phyloP scores from a whole-genome alignment of 2,797 vertebrate species.

The Pseudocheirus occidentalis region DNA sequence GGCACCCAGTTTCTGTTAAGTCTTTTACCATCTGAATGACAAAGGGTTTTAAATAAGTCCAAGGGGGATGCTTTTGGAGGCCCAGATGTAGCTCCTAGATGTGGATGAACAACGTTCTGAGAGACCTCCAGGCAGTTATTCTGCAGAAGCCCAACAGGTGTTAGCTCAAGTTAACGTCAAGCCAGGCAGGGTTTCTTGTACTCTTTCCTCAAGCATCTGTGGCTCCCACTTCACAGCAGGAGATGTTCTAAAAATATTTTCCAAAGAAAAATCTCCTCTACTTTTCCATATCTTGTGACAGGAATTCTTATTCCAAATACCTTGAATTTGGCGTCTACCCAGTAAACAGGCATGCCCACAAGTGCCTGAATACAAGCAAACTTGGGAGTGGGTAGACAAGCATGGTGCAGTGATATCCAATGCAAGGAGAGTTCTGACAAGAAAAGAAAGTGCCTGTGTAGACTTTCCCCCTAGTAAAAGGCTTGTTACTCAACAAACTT shows the following conservation, averaged over 20 bases:
- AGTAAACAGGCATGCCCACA: not conserved
- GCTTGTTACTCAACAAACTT: not conserved
- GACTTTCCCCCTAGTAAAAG: not conserved
- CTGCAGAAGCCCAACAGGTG: not conserved
- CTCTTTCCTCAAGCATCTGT: not conserved
- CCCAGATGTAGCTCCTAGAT: not conserved
- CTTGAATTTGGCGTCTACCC: not conserved
- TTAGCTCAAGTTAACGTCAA: not conserved
- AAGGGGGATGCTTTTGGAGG: not conserved
- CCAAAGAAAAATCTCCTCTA: not conserved
- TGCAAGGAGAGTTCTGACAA: not conserved
- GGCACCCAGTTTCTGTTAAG: slow-evolving; percentile 54
- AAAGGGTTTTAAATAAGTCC: slow-evolving; percentile 24
- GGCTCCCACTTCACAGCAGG: slow-evolving; percentile 23
- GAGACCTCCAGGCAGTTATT: not conserved
- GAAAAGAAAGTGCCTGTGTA: not conserved
- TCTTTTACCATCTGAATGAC: slow-evolving; percentile 54
- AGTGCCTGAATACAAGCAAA: not conserved
- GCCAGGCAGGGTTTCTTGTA: not conserved
- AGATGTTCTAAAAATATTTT: slow-evolving; percentile 8
- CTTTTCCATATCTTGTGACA: not conserved
- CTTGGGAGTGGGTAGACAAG: not conserved
- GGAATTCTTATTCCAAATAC: slow-evolving; percentile 38
- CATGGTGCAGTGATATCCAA: not conserved
- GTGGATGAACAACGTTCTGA: not conserved